Percentiles rank a stretch among this genome's conserved stretches.
Conservation (phyloP, 2,113 vertebrate species). For the Hydrolagus affinis region DNA sequence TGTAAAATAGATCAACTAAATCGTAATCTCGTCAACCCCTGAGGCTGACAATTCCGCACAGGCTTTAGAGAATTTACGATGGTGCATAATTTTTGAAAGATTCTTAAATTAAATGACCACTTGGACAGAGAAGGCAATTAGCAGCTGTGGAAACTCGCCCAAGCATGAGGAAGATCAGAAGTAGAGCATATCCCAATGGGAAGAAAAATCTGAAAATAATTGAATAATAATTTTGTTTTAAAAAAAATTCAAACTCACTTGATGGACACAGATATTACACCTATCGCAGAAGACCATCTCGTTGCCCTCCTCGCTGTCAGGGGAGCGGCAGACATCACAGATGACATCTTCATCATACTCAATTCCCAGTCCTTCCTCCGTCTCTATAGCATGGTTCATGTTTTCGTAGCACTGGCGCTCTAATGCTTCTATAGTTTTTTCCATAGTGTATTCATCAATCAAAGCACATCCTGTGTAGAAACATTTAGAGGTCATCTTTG, state of each 20-base stretch:
- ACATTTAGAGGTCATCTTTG: slow-evolving; percentile 35
- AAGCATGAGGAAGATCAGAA: not conserved
- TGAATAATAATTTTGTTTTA: not conserved
- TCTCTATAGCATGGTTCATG: slow-evolving; percentile 94
- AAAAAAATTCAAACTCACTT: slow-evolving; percentile 57
- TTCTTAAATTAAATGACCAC: too few relatives aligned
- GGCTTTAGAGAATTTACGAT: too few relatives aligned
- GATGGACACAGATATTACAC: slow-evolving; percentile 96
- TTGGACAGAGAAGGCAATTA: too few relatives aligned
- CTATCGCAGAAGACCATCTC: slow-evolving; percentile 99
- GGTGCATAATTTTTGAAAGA: too few relatives aligned
- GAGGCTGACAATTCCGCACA: too few relatives aligned
- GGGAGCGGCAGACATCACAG: slow-evolving; percentile 95
- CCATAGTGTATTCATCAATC: slow-evolving; percentile 85
- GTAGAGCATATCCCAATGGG: not conserved
- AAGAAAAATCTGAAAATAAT: not conserved
- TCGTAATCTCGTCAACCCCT: too few relatives aligned
- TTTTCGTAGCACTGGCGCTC: slow-evolving; percentile 88
- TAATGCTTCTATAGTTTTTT: slow-evolving; percentile 81
- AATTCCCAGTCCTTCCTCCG: slow-evolving; percentile 89
- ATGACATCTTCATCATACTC: slow-evolving; percentile 97
- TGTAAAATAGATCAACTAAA: too few relatives aligned
- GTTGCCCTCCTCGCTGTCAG: slow-evolving; percentile 93
- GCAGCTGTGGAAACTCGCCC: not conserved
- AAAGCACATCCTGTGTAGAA: slow-evolving; percentile 63